Evolutionary conservation across 2,888 invertebrate genomes (phyloP), one percentile per base, ranked within the genome.

Genomic region (Lacanobia oleracea): DNA sequence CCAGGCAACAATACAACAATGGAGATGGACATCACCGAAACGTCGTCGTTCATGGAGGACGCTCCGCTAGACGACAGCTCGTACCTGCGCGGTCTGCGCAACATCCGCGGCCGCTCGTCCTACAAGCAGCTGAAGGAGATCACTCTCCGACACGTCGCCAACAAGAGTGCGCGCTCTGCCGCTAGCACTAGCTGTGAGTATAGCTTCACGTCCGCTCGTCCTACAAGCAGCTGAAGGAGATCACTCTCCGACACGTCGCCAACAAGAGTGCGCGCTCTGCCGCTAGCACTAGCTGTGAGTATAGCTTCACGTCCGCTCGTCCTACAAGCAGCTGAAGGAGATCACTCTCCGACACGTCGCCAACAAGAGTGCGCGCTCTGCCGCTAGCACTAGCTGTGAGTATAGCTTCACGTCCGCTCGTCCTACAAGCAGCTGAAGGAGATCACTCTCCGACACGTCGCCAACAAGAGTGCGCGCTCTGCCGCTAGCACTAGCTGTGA

Each of bases 1-100:
- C n/a, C 87, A 95, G 95, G 95, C 59, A 95, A 95, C 90, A 96
- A 96, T 90, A 94, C 94, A 0, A 96, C 95, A 0, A 95, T 96
- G 95, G 95, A 96, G 88, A 95, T 94, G 95, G 95, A 95, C 87
- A 93, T 95, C 54, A 93, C 95, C 0, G 95, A 94, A 79, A 74
- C 91, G 0, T 94, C 94, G 0, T 89, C 89, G 0, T 72, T 87
- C 53, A 16, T 84, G n/a, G 75, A 88, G 4, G 77, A 87, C 2
- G 88, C 87, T 8, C 88, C 88, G 0, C 53, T 87, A 12, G 86
- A 93, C 85, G 91, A 93, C 85, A 92, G 93, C 77, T 88, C 90
- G 1, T 94, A 94, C 86, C 85, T 95, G 43, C 88, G 88, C 61
- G 93, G 91, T 0, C 83, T 95, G 54, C 88, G 95, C 65, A 82